Evolutionary conservation across 1,140 invertebrate genomes (phyloP).

Genomic region (Popillia japonica): DNA sequence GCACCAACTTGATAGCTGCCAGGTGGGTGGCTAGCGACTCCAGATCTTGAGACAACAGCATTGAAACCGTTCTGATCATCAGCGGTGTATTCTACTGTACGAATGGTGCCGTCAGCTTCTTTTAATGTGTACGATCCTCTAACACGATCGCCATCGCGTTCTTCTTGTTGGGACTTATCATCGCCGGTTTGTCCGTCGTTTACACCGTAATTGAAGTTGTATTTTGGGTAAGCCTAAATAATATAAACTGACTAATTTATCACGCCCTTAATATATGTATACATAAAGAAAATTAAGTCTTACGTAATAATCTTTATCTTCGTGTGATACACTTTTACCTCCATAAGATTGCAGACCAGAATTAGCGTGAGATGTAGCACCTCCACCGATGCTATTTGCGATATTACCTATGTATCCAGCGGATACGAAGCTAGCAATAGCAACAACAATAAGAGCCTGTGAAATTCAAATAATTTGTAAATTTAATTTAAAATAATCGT

Average conservation of each 20-base stretch:
- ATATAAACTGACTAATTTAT: too few species aligned
- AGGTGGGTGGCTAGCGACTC: constrained; percentile 52
- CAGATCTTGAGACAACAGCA: constrained; percentile 43
- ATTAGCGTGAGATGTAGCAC: neutral
- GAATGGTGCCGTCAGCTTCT: constrained; percentile 61
- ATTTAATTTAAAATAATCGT: too few species aligned
- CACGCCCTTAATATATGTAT: neutral
- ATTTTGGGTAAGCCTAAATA: constrained; percentile 62
- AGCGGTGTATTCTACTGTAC: constrained; percentile 59
- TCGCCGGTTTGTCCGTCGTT: constrained; percentile 64
- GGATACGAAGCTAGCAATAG: constrained; percentile 9
- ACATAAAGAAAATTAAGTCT: too few species aligned
- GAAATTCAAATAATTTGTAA: neutral
- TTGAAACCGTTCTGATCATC: constrained; percentile 52
- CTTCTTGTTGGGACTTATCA: constrained; percentile 64
- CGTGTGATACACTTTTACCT: neutral
- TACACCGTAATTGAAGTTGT: constrained; percentile 64
- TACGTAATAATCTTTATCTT: neutral
- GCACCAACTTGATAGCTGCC: neutral
- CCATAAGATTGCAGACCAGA: neutral
- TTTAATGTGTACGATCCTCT: constrained; percentile 58
- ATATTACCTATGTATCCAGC: constrained; percentile 17
- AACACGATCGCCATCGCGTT: constrained; percentile 63
- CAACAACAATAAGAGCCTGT: neutral
- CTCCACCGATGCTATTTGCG: constrained; percentile 11